A percentile compares a stretch with the other conserved stretches of the same genome.
Evolutionary conservation across 2,113 vertebrate genomes (phyloP).

Genomic region (Brachyhypopomus occidentalis): DNA sequence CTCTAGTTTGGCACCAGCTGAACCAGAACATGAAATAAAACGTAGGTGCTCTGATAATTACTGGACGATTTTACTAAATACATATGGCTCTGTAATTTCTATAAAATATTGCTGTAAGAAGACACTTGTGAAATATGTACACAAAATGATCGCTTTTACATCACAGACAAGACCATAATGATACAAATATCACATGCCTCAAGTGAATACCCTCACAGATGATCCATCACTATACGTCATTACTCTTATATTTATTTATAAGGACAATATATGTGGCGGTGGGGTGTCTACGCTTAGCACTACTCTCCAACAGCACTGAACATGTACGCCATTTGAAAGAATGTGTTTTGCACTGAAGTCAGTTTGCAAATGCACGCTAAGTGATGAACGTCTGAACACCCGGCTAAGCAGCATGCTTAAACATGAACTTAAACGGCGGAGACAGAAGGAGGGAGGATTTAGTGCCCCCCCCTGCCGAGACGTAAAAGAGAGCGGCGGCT

Average conservation of each 20-base stretch:
- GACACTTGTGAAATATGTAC: neutral
- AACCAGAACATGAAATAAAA: neutral
- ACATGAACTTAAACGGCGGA: constrained; percentile 41
- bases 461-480: constrained; percentile 51
- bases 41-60: neutral
- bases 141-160: neutral
- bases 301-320: neutral
- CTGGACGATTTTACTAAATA: neutral
- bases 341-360: neutral
- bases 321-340: neutral
- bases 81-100: neutral
- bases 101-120: neutral
- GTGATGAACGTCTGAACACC: neutral
- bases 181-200: neutral
- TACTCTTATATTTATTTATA: neutral
- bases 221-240: neutral
- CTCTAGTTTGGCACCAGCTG: neutral
- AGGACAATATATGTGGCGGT: neutral
- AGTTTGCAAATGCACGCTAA: constrained; percentile 16
- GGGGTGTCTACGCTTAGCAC: neutral
- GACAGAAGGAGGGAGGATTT: constrained; percentile 52
- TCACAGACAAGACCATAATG: constrained; percentile 2
- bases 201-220: neutral
- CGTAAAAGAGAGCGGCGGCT: constrained; percentile 40
- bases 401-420: constrained; percentile 41